Base-by-base conservation (phyloP, 2,113 vertebrate genomes). In the Symphodus melops region DNA sequence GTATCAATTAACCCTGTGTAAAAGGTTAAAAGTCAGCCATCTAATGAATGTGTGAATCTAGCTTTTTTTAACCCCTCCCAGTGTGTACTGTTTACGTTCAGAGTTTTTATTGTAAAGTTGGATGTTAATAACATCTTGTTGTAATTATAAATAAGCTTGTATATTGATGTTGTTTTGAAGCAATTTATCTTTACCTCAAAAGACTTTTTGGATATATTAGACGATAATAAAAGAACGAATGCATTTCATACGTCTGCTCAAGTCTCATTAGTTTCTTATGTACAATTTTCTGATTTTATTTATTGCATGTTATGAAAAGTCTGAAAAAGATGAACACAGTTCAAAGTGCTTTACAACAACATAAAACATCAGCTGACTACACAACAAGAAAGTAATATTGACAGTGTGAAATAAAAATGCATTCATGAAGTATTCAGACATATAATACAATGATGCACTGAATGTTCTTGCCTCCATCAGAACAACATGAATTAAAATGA, bases 181-280 rank as follows among this genome's bases (percentile, higher is more conserved):
- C 90, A 88, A 82, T 17, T 85, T 93, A 94, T 95, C 91, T 95
- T 96, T 96, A 96, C 93, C 94, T 94, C 94, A 95, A 76, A 92
- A 94, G 88, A 93, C 90, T 94, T 94, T 94, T 96, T 94, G 93
- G 91, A 92, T 94, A 91, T 95, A 96, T 93, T 91, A 92, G 95
- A 95, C 94, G 96, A 95, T 95, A 96, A 97, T 77, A 92, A 92
- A 68, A 84, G 20, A 70, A 72, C 12, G 25, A 82, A 86, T 84
- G 71, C 58, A 86, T 89, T 87, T 86, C 11, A 83, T 77, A 74
- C 17, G 46, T 19, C 14, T 48, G 61, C 39, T 54, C 14, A 13
- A 19, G 11, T 72, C 23, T 63, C 37, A 33, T 63, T 71, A 59
- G 2, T 16, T 13, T 60, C 49, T 56, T 23, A 7, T 9, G 4